Evolutionary conservation across 2,888 invertebrate species (phyloP).

Genomic region (Drosophila monieri): DNA sequence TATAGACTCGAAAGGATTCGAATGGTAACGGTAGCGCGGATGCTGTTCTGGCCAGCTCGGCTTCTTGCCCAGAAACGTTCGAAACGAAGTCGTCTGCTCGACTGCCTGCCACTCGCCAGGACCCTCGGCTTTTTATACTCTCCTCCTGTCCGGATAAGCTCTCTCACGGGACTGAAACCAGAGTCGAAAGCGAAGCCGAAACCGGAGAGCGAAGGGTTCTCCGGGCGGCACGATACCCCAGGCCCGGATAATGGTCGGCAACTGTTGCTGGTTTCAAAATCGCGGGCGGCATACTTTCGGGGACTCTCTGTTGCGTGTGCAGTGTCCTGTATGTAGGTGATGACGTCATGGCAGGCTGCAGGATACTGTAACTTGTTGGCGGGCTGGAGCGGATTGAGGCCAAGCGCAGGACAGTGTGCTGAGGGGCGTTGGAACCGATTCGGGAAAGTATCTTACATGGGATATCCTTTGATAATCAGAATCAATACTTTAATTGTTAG

Average conservation of each 20-base stretch:
- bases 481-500: not conserved
- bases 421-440: not conserved
- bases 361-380: constrained; percentile 48
- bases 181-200: constrained; percentile 2
- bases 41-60: constrained; percentile 2
- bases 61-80: constrained; percentile 40
- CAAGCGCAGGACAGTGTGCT: constrained; percentile 55
- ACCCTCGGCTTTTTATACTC: constrained; percentile 68
- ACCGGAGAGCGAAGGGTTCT: not conserved
- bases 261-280: constrained; percentile 65
- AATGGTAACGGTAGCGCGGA: constrained; percentile 43
- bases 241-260: constrained; percentile 56
- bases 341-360: constrained; percentile 73
- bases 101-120: constrained; percentile 68
- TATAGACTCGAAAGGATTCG: constrained; percentile 7
- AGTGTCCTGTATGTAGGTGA: constrained; percentile 61
- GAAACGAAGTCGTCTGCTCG: constrained; percentile 61
- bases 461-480: not conserved
- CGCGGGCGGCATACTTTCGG: constrained; percentile 59
- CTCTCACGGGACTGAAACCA: constrained; percentile 56
- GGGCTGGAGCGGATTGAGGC: constrained; percentile 51
- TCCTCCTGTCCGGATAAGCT: constrained; percentile 48
- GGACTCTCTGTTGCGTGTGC: constrained; percentile 38
- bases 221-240: constrained; percentile 2
- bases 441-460: not conserved